Base-by-base conservation (phyloP, 1,140 invertebrate genomes). In the Papilio polyxenes region DNA sequence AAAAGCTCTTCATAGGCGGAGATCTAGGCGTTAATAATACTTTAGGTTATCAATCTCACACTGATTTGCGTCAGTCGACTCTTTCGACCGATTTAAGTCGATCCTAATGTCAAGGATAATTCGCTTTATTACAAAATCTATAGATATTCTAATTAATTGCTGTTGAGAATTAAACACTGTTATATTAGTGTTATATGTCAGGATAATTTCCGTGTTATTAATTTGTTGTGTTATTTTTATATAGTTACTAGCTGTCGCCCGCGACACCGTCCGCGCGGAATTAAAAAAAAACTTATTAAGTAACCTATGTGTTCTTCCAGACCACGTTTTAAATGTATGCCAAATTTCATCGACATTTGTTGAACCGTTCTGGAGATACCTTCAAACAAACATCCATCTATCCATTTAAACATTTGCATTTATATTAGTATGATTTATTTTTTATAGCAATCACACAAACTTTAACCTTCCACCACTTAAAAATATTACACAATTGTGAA, bases 61-160 rank as follows among this genome's bases (percentile, higher is more conserved):
- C 74, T n/a, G 15, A n/a, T 49, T 75, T 20, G 44, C 40, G 11
- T 72, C 23, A 10, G 15, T 51, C 49, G 49, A 53, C 75, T 31
- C 44, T 13, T 49, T 23, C 56, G 75, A 51, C 75, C 75, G 48
- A 31, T 77, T 53, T 77, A 51, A 51, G 31, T 53, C 23, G 11
- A 15, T 77, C 13, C 48, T 77, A 77, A 77, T 77, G 75, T 77
- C 75, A 75, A 75, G 75, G 75, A 51, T n/a, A 49, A 75, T 31
- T 65, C 44, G 23, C 48, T 51, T 20, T 9, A 51, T n/a, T 23
- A 51, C n/a, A 51, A 17, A 23, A 13, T 4, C 17, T 51, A 51
- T 48, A 51, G 7, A 75, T 65, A 49, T 75, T 75, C n/a, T 51
- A 75, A 75, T 75, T 15, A 75, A 75, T 44, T 44, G 53, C 72